A percentile compares a stretch with the other conserved stretches of the same genome.
Evolutionary conservation across 2,888 invertebrate species (phyloP).

Genomic region (Pimpla rufipes): DNA sequence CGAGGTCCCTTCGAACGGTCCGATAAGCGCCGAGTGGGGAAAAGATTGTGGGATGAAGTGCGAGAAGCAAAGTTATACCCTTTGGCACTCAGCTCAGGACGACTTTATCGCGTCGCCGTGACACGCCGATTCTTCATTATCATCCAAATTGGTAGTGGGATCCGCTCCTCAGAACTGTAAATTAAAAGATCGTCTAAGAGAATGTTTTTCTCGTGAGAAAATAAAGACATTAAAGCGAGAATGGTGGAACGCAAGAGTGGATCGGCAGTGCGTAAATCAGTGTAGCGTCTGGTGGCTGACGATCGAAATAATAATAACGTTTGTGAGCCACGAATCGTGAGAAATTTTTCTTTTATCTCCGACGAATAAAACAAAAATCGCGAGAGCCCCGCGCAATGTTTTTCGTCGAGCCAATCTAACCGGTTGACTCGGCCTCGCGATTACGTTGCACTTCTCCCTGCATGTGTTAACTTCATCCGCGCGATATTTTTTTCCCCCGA

Average conservation of each 20-base stretch:
- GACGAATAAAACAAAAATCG: too few species aligned
- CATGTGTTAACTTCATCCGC: not conserved
- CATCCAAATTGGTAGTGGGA: constrained; percentile 52
- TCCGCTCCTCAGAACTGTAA: not conserved
- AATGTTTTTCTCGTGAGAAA: constrained; percentile 42
- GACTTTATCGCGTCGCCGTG: constrained; percentile 29
- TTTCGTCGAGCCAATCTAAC: too few species aligned
- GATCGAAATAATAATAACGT: too few species aligned
- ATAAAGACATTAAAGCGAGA: constrained; percentile 22
- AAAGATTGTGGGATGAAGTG: constrained; percentile 37
- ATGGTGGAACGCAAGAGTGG: not conserved
- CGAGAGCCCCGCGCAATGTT: too few species aligned
- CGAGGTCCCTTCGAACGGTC: constrained; percentile 32
- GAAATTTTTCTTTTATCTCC: too few species aligned
- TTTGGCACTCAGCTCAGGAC: constrained; percentile 37
- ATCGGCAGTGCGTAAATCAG: too few species aligned
- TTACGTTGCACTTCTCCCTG: not conserved
- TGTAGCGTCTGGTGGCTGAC: too few species aligned
- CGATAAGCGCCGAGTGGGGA: constrained; percentile 50
- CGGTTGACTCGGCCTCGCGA: too few species aligned
- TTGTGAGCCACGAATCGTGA: too few species aligned
- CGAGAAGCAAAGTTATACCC: constrained; percentile 34
- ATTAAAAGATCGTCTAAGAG: constrained; percentile 9
- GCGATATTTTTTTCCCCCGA: too few species aligned
- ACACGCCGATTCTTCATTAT: constrained; percentile 23